Evolutionary conservation across 2,888 invertebrate species (phyloP), one percentile per base, ranked within the genome.

Genomic region (Plagodis pulveraria): DNA sequence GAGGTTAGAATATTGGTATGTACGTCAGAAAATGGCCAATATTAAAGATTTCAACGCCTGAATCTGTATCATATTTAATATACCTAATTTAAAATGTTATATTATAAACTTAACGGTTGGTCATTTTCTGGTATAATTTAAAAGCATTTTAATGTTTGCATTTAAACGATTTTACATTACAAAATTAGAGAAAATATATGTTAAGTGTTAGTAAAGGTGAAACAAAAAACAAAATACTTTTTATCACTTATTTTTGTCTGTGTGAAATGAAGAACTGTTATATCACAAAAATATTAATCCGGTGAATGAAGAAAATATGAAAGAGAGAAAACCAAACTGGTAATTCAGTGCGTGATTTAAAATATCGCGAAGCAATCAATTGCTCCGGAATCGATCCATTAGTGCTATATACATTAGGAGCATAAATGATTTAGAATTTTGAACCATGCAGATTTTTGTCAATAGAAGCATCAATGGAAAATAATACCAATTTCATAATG

Each of bases 391-490:
- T 58, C 32, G 35, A 42, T 60, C 50, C 47, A 47, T 45, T 42
- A 53, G 66, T 68, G 65, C 56, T 51, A 56, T 62, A 53, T 40
- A 55, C 61, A 55, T 32, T 45, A 49, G 53, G 64, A 63, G 63
- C 64, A 52, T 55, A 59, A 65, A 65, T 53, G 40, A 52, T 42
- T 48, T 34, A 42, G 40, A 62, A 71, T 63, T 66, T 65, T 51
- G 56, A 67, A 66, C 62, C 78, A 79, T 79, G 78, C 78, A 77
- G 32, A 62, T 57, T 50, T 53, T 60, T 54, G 63, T 65, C 65
- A 70, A 70, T 67, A 60, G 69, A 76, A 76, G 74, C 72, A 71
- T 65, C 63, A 71, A 71, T 66, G 67, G 69, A 51, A 67, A 69
- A 33, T 11, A 34, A 68, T 41, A 44, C 42, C 52, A 42, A 51